Evolutionary conservation across 2,797 vertebrate genomes (phyloP), one percentile per base, ranked within the genome.

Genomic region (Cyclura pinguis): DNA sequence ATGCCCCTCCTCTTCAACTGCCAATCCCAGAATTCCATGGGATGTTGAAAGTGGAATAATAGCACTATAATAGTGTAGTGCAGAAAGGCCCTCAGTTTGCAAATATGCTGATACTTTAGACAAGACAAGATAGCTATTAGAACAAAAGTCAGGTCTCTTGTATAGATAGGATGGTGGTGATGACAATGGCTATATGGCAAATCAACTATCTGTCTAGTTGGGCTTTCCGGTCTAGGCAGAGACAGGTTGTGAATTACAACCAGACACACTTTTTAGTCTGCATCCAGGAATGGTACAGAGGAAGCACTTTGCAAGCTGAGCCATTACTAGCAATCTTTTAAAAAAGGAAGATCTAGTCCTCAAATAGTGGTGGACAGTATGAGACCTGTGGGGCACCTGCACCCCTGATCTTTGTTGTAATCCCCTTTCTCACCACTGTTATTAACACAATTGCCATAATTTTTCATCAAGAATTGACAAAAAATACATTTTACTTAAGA

Each of bases 101-200:
- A 85, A 86, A 72, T 80, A 13, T 86, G 67, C 29, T 73, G 59
- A 81, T 89, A 57, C 20, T 27, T 47, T 24, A 47, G 29, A 18
- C 64, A 85, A 80, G 64, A 67, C 27, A 85, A 85, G 18, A 52
- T 57, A 72, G 80, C 50, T 67, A 29, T 85, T 72, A 88, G 64
- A 85, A 42, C 73, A 69, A 69, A 84, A 67, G 1, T 64, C 27
- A 18, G 77, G 38, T 29, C 38, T 80, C 27, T 52, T n/a, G 35
- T 24, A 16, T 57, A 29, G 38, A 10, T 24, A n/a, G 64, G 14
- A 69, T 80, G 16, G 29, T 59, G 18, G 64, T 32, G 62, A 57
- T 85, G 76, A 67, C 8, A 16, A 50, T 42, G 52, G 52, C 52
- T 52, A 12, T 52, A n/a, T 27, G 52, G 50, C 7, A 73, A 42